Evolutionary conservation across 2,797 vertebrate genomes (phyloP).

Genomic region (Chrysocyon brachyurus): DNA sequence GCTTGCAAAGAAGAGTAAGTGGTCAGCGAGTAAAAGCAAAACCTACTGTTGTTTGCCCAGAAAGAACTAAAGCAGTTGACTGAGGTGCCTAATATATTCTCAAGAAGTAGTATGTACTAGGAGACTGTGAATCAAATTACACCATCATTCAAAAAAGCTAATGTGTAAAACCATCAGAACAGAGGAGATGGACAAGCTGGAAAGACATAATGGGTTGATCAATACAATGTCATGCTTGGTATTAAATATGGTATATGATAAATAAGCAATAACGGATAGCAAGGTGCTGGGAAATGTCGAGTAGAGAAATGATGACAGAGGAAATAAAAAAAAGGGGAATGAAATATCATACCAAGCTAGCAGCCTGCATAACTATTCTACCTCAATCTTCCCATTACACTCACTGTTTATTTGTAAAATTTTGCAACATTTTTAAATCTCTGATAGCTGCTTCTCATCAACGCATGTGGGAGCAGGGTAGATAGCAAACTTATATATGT

Average conservation of each 20-base stretch:
- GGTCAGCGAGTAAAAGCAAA: neutral
- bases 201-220: slow-evolving; percentile 83
- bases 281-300: slow-evolving; percentile 79
- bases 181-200: slow-evolving; percentile 75
- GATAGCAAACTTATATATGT: neutral
- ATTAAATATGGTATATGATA: slow-evolving; percentile 82
- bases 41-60: slow-evolving; percentile 33
- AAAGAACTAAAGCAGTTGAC: slow-evolving; percentile 47
- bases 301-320: slow-evolving; percentile 74
- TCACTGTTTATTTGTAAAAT: neutral
- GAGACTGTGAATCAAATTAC: slow-evolving; percentile 74
- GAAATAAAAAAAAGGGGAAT: slow-evolving; percentile 78
- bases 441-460: neutral
- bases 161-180: slow-evolving; percentile 81
- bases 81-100: slow-evolving; percentile 62
- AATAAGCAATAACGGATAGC: slow-evolving; percentile 80
- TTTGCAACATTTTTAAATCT: neutral
- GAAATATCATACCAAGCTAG: slow-evolving; percentile 62
- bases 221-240: slow-evolving; percentile 81
- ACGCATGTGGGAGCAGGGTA: no score
- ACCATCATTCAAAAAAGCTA: slow-evolving; percentile 80
- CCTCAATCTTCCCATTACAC: neutral
- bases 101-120: slow-evolving; percentile 51
- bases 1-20: neutral
- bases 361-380: neutral